phyloP scores from a whole-genome alignment of 2,113 vertebrate genomes.

The Enhydra lutris region DNA sequence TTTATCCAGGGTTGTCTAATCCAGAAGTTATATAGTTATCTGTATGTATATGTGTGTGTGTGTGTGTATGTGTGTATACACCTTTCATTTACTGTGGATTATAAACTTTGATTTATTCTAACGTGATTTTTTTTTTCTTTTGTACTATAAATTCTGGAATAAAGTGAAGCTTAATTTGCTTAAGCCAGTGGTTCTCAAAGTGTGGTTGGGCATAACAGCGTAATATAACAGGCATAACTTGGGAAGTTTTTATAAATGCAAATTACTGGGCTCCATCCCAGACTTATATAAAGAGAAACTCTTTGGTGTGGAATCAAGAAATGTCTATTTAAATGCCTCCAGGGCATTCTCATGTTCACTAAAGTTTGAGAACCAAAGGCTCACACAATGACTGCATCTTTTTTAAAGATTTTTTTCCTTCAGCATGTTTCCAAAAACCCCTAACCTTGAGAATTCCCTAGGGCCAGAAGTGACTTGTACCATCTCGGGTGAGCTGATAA shows the following conservation, averaged over 20 bases:
- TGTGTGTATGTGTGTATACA: too few relatives aligned
- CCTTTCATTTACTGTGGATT: background rate
- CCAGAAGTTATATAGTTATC: background rate
- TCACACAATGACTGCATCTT: background rate
- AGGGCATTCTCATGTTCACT: background rate
- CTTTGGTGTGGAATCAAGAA: background rate
- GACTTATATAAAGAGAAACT: background rate
- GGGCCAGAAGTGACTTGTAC: background rate
- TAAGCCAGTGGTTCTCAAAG: background rate
- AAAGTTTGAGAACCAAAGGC: background rate
- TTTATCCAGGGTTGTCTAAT: background rate
- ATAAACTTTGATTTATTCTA: background rate
- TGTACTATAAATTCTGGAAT: background rate
- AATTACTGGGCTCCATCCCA: background rate
- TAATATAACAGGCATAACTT: background rate
- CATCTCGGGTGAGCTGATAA: background rate
- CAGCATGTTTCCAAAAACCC: background rate
- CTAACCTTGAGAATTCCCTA: background rate
- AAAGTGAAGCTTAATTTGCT: background rate
- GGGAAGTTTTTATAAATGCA: background rate
- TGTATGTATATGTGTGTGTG: too few relatives aligned
- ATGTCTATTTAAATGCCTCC: background rate
- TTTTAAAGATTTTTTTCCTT: background rate
- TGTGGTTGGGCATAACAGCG: fast-evolving
- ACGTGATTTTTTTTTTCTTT: background rate